Conservation (phyloP, 2,797 vertebrate species). For the Eleutherodactylus coqui region DNA sequence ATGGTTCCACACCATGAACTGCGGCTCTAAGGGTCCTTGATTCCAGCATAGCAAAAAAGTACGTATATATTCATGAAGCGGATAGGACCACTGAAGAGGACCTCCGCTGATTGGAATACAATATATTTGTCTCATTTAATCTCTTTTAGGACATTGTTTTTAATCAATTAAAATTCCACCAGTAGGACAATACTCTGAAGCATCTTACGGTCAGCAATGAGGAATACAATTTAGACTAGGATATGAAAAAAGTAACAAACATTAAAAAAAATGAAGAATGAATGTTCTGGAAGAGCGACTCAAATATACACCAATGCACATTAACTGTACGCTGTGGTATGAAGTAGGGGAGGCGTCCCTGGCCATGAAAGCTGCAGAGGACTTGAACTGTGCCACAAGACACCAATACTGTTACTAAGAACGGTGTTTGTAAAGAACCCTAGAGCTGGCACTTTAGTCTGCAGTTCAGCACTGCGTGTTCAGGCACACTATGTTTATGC, state of each 20-base stretch:
- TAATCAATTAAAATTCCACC: neutral
- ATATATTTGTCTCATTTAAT: neutral
- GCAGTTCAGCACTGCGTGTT: slow-evolving; percentile 66
- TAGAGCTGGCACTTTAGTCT: slow-evolving; percentile 73
- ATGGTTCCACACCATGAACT: neutral
- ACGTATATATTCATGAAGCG: neutral
- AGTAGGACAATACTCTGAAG: neutral
- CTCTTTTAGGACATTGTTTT: neutral
- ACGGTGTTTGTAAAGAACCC: slow-evolving; percentile 38
- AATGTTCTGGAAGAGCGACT: neutral
- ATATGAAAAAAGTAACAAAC: neutral
- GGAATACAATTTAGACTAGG: neutral
- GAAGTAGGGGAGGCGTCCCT: neutral
- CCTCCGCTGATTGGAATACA: neutral
- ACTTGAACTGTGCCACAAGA: neutral
- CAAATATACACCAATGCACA: neutral
- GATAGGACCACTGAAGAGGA: neutral
- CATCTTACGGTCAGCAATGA: neutral
- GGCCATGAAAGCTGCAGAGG: neutral
- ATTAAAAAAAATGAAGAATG: neutral
- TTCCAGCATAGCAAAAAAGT: neutral
- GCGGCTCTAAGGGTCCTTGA: neutral
- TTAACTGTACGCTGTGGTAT: neutral
- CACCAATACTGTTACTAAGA: slow-evolving; percentile 4
- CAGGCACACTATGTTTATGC: slow-evolving; percentile 66